Evolutionary conservation across 2,888 invertebrate species (phyloP), one percentile per base, ranked within the genome.

Genomic region (Catocala nupta): DNA sequence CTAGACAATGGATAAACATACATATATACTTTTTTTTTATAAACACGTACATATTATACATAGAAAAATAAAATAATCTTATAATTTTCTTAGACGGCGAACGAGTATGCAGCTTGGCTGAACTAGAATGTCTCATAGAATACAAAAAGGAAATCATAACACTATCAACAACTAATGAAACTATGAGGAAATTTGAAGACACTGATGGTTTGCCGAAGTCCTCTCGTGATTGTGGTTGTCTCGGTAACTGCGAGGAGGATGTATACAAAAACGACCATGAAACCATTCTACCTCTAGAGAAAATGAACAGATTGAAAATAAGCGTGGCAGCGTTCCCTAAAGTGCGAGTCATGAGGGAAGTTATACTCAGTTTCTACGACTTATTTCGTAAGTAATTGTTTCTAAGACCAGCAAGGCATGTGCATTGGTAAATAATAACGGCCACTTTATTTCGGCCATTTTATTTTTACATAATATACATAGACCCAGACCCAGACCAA

Each of bases 361-460:
- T 96, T 1, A 94, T 97, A 54, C 97, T 97, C 82, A 96, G 96
- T 68, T 95, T 96, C 75, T 95, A 95, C 5, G 97, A 97, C 85
- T 94, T 97, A 47, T 84, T 97, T 75, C 95, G 97, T 97, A 89
- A 90, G 93, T 89, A 74, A 13, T 48, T 64, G 44, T 51, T 39
- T 9, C 5, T 39, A 39, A 39, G 8, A 39, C 36, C 9, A 39
- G 9, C 36, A 39, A 39, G 6, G 6, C 6, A 8, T 39, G 6
- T 39, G 36, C 6, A 39, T 5, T 5, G 6, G 36, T 39, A 25
- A 25, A 3, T 25, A 3, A 25, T 25, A 25, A 25, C 25, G 25
- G 25, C 25, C 25, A 25, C n/a, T n/a, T n/a, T n/a, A n/a, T n/a
- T n/a, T n/a, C n/a, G n/a, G n/a, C n/a, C n/a, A n/a, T n/a, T n/a